phyloP scores from a whole-genome alignment of 2,888 invertebrate species.

The Apodemia duryi region DNA sequence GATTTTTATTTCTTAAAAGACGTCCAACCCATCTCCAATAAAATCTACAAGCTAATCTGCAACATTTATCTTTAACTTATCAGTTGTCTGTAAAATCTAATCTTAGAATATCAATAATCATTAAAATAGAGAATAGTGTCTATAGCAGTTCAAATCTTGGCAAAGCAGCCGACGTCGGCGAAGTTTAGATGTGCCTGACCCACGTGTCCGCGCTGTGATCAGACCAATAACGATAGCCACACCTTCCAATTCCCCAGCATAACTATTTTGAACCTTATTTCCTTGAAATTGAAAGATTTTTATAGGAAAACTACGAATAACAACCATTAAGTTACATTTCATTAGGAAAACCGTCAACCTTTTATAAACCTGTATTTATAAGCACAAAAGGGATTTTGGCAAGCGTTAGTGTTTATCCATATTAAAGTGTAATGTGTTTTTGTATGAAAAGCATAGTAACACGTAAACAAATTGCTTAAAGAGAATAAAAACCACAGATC shows the following conservation, averaged over 20 bases:
- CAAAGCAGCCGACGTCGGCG: constrained; percentile 50
- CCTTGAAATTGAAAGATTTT: constrained; percentile 3
- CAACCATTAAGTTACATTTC: constrained; percentile 28
- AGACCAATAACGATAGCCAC: constrained; percentile 53
- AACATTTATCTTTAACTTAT: background rate
- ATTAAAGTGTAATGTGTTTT: too few relatives aligned
- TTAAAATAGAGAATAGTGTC: constrained; percentile 8
- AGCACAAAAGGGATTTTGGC: too few relatives aligned
- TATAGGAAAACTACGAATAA: constrained; percentile 10
- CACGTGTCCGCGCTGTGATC: constrained; percentile 65
- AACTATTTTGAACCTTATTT: constrained; percentile 24
- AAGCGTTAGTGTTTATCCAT: too few relatives aligned
- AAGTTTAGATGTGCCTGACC: constrained; percentile 50
- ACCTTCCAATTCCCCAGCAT: constrained; percentile 3
- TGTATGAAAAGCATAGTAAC: too few relatives aligned
- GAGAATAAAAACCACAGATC: too few relatives aligned
- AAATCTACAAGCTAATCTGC: too few relatives aligned
- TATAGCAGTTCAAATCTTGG: constrained; percentile 36
- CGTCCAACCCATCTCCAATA: too few relatives aligned
- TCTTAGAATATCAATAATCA: background rate
- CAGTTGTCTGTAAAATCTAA: background rate
- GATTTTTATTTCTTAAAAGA: too few relatives aligned
- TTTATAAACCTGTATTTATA: too few relatives aligned
- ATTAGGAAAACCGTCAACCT: constrained; percentile 15
- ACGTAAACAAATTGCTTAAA: too few relatives aligned